phyloP scores from a whole-genome alignment of 2,113 vertebrate species.

The Pandion haliaetus region DNA sequence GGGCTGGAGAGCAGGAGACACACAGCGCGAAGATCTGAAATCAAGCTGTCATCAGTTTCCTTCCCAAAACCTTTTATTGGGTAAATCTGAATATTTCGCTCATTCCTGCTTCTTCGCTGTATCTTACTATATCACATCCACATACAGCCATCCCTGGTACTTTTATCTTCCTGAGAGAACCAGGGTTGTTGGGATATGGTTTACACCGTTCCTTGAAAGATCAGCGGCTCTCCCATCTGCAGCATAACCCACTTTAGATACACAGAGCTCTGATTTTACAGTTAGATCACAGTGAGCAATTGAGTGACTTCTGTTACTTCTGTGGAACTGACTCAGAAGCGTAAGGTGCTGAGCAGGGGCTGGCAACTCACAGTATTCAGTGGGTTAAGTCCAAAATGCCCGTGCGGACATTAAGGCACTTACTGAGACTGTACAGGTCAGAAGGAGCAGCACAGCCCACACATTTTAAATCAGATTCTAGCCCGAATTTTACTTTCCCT shows the following conservation, averaged over 20 bases:
- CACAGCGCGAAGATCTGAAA: background rate
- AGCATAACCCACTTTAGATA: background rate
- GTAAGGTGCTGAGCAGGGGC: background rate
- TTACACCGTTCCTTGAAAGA: background rate
- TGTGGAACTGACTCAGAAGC: background rate
- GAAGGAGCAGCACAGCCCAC: background rate
- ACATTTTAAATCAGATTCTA: background rate
- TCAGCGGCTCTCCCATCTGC: background rate
- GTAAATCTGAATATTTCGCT: background rate
- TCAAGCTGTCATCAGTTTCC: constrained; percentile 24
- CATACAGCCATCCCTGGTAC: background rate
- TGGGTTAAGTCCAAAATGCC: background rate
- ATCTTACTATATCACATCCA: background rate
- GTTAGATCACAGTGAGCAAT: background rate
- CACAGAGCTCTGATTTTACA: background rate
- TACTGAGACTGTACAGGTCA: background rate
- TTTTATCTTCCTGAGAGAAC: background rate
- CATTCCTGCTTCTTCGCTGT: background rate
- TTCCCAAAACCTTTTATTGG: background rate
- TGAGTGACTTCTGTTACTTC: background rate
- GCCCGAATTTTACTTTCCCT: background rate
- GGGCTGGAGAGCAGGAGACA: background rate
- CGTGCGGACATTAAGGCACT: background rate
- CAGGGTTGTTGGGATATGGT: background rate
- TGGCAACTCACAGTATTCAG: background rate